phyloP scores from a whole-genome alignment of 2,888 invertebrate genomes.

The Drosophila robusta region DNA sequence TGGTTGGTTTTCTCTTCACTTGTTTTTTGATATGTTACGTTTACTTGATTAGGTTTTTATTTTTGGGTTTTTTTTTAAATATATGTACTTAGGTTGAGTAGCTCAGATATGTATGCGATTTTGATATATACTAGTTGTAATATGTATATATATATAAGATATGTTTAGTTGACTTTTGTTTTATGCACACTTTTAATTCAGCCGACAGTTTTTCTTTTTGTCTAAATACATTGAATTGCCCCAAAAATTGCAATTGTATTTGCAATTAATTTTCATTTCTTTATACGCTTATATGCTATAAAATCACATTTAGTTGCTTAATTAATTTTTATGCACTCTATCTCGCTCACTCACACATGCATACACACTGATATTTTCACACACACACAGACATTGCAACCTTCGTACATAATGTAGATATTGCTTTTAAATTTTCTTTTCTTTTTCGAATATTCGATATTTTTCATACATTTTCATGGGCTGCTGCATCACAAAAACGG shows the following conservation, averaged over 20 bases:
- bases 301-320: conserved; percentile 85
- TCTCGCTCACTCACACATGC: conserved; percentile 10
- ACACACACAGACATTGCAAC: conserved; percentile 30
- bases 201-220: conserved; percentile 55
- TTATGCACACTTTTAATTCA: conserved; percentile 81
- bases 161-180: conserved; percentile 24
- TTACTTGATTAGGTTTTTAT: conserved; percentile 43
- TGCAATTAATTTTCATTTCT: conserved; percentile 61
- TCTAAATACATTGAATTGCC: conserved; percentile 42
- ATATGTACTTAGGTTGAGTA: conserved; percentile 17
- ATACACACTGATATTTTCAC: background rate
- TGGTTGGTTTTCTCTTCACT: conserved; percentile 67
- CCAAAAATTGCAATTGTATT: conserved; percentile 9
- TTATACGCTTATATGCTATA: conserved; percentile 78
- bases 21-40: conserved; percentile 57
- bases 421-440: conserved; percentile 63
- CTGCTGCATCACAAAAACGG: conserved; percentile 40
- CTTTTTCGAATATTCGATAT: conserved; percentile 12
- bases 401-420: conserved; percentile 71
- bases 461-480: conserved; percentile 62
- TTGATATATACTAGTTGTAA: conserved; percentile 14
- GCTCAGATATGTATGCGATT: conserved; percentile 28
- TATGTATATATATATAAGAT: conserved; percentile 19
- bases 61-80: conserved; percentile 10
- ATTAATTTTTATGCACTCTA: conserved; percentile 67